A percentile compares a stretch with the other conserved stretches of the same genome.
phyloP scores from a whole-genome alignment of 2,113 vertebrate genomes.

The Charina bottae region DNA sequence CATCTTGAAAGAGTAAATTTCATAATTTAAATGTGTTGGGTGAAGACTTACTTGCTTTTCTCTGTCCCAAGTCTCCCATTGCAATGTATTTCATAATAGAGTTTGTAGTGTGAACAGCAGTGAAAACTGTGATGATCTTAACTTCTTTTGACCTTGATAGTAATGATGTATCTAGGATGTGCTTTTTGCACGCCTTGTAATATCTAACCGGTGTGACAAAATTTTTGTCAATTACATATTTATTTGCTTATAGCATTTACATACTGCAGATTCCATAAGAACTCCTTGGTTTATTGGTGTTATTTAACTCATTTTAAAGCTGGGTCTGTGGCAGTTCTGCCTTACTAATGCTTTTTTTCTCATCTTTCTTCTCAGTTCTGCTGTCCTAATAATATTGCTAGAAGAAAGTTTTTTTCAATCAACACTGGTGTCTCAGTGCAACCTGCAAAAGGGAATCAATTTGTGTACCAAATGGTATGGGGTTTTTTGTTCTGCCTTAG shows the following conservation, averaged over 20 bases:
- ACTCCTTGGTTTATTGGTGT: conserved; percentile 17
- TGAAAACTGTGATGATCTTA: neutral
- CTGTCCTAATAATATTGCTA: conserved; percentile 8
- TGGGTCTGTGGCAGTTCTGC: conserved; percentile 45
- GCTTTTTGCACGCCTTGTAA: neutral
- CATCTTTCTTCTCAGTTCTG: neutral
- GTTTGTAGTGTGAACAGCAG: neutral
- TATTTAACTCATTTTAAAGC: conserved; percentile 43
- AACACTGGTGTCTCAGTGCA: neutral
- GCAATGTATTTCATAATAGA: neutral
- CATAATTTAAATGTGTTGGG: neutral
- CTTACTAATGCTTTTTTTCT: neutral
- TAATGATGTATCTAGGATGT: neutral
- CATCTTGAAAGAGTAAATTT: neutral
- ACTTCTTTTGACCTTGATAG: neutral
- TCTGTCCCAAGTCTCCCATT: neutral
- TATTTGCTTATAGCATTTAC: neutral
- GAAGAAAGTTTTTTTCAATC: conserved; percentile 19
- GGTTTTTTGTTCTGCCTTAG: neutral
- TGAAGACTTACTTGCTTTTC: neutral
- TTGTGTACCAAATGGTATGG: neutral
- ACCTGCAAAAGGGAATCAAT: neutral
- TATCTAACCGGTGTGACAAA: neutral
- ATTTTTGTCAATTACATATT: neutral
- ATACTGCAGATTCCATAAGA: neutral